Percentiles rank a stretch among this genome's conserved stretches.
phyloP scores from a whole-genome alignment of 1,140 invertebrate genomes.

The Trachymyrmex cornetzi region DNA sequence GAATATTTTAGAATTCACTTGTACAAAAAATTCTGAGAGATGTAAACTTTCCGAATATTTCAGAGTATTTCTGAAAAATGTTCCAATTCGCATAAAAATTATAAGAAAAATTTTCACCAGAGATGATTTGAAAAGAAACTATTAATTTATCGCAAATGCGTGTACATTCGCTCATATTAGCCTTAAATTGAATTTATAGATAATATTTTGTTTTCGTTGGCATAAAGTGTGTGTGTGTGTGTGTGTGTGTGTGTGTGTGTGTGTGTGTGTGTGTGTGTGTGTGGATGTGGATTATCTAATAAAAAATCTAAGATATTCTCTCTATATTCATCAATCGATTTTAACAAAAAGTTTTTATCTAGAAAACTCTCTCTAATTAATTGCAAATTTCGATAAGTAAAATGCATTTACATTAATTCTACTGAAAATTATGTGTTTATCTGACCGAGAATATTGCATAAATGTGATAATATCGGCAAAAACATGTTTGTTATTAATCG shows the following conservation, averaged over 20 bases:
- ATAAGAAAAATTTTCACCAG: too few species aligned
- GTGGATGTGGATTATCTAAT: background rate
- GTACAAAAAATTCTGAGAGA: too few species aligned
- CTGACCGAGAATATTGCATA: slow-evolving; percentile 14
- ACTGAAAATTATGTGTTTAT: slow-evolving; percentile 16
- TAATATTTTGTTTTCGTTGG: background rate
- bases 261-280: too few species aligned
- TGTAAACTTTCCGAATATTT: too few species aligned
- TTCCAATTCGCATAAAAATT: too few species aligned
- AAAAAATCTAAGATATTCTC: background rate
- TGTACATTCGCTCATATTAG: background rate
- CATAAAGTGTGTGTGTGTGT: too few species aligned
- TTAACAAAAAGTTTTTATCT: background rate
- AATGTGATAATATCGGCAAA: background rate
- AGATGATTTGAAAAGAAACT: background rate
- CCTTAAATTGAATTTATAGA: background rate
- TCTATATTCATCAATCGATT: background rate
- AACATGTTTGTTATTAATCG: slow-evolving; percentile 1
- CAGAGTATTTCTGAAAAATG: too few species aligned
- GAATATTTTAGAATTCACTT: too few species aligned
- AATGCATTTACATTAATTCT: slow-evolving; percentile 12
- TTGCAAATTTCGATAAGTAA: slow-evolving; percentile 3
- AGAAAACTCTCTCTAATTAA: background rate
- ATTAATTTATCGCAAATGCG: background rate
- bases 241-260: too few species aligned